Evolutionary conservation across 1,140 invertebrate genomes (phyloP).

Genomic region (Drosophila willistoni): DNA sequence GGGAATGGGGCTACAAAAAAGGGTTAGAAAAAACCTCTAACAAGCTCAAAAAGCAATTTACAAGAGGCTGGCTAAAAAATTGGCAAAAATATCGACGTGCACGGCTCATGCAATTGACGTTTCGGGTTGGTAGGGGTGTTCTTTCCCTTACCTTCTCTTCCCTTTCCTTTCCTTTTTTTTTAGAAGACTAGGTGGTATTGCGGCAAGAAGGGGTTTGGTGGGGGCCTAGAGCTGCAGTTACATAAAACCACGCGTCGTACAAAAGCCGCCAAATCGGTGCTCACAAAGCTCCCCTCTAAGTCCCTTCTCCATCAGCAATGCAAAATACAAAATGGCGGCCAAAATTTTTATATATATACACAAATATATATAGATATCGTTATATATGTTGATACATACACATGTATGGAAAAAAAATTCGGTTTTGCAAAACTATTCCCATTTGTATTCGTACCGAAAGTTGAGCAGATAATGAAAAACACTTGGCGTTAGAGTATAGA

Average conservation of each 20-base stretch:
- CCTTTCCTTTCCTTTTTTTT: neutral
- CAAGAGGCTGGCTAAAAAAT: conserved; percentile 67
- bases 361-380: conserved; percentile 18
- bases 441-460: neutral
- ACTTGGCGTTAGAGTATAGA: neutral
- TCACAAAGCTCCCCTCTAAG: conserved; percentile 38
- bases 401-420: neutral
- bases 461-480: neutral
- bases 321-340: conserved; percentile 74
- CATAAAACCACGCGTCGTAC: conserved; percentile 78
- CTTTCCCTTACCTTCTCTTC: neutral
- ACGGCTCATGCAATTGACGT: conserved; percentile 78
- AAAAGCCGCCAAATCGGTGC: conserved; percentile 77
- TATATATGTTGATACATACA: neutral
- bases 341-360: conserved; percentile 20
- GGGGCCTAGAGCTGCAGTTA: conserved; percentile 40
- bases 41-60: conserved; percentile 82
- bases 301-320: conserved; percentile 15
- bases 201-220: neutral
- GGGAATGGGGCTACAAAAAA: neutral
- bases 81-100: conserved; percentile 78
- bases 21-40: conserved; percentile 64
- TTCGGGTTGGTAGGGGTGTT: conserved; percentile 31
- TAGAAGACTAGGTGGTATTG: conserved; percentile 17
- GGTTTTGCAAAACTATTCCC: conserved; percentile 35